Percentiles rank a stretch among this genome's conserved stretches.
Evolutionary conservation across 2,113 vertebrate genomes (phyloP).

Genomic region (Sisor rabdophorus): DNA sequence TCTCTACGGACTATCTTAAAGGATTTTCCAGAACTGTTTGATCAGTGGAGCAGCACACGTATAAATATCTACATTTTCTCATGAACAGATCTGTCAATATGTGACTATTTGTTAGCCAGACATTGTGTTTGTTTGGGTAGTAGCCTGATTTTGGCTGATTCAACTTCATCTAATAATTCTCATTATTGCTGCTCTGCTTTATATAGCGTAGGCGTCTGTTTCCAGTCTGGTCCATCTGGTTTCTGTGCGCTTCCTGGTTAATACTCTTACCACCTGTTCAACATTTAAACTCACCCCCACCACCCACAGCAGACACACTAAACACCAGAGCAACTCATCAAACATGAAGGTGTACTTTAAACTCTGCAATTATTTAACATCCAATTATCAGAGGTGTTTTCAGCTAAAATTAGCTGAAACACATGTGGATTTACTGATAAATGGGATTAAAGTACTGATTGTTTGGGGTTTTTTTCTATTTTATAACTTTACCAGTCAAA

Average conservation of each 20-base stretch:
- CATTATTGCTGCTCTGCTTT: slow-evolving; percentile 43
- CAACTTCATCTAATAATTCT: slow-evolving; percentile 52
- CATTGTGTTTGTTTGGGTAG: slow-evolving; percentile 45
- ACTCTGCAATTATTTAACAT: slow-evolving; percentile 35
- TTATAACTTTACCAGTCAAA: neutral
- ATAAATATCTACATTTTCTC: slow-evolving; percentile 3
- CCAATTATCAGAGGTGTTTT: slow-evolving; percentile 33
- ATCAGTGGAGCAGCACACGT: neutral
- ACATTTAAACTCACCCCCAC: slow-evolving; percentile 11
- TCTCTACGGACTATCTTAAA: neutral
- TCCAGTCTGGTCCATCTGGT: slow-evolving; percentile 57
- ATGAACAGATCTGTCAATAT: neutral
- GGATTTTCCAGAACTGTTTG: neutral
- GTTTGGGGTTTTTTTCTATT: slow-evolving; percentile 15
- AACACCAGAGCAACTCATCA: slow-evolving; percentile 36
- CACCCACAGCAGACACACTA: slow-evolving; percentile 3
- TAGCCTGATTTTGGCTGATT: slow-evolving; percentile 49
- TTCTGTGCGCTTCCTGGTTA: slow-evolving; percentile 53
- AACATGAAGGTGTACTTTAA: slow-evolving; percentile 38
- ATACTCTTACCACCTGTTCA: slow-evolving; percentile 58
- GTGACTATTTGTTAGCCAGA: slow-evolving; percentile 22
- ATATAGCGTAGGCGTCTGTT: slow-evolving; percentile 49
- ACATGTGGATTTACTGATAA: slow-evolving; percentile 32
- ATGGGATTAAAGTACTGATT: slow-evolving; percentile 23
- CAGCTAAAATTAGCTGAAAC: slow-evolving; percentile 19